These are phyloP conservation scores for Vollenhovia emeryi DNA, from an alignment of 1,140 invertebrate species.

Conservation along the genomic window DNA sequence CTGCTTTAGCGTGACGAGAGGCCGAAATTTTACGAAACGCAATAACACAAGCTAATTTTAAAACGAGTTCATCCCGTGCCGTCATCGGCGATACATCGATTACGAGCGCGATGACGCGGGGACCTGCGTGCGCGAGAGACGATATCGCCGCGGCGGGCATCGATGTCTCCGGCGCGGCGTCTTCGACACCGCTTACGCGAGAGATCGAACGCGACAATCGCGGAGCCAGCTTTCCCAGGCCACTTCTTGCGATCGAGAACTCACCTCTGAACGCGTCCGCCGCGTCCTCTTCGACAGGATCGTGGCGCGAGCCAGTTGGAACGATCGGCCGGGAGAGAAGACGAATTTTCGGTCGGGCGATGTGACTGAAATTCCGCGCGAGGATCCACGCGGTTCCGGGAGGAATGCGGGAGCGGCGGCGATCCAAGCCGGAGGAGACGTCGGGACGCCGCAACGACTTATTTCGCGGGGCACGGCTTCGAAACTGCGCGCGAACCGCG, in stretches of 20 bases:
- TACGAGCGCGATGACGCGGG: not conserved
- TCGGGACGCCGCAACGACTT: slow-evolving; percentile 15
- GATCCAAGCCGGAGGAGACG: not conserved
- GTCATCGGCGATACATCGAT: not conserved
- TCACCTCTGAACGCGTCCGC: slow-evolving; percentile 11
- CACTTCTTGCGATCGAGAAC: not conserved
- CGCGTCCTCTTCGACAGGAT: not conserved
- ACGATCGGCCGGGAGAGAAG: not conserved
- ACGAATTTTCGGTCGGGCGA: not conserved
- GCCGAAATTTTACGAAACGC: not conserved
- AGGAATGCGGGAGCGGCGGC: not conserved
- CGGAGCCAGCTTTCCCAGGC: slow-evolving; percentile 3
- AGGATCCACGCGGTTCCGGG: not conserved
- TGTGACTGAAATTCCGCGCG: slow-evolving; percentile 4
- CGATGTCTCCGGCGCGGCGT: slow-evolving; percentile 35
- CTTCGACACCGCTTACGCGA: slow-evolving; percentile 5
- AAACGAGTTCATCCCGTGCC: not conserved
- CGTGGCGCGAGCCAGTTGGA: not conserved
- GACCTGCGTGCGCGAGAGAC: not conserved
- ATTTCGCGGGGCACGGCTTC: not conserved
- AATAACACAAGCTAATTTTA: not conserved
- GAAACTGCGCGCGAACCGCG: not conserved
- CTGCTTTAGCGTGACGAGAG: not conserved
- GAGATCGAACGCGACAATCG: slow-evolving; percentile 24
- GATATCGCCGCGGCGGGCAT: not conserved